Evolutionary conservation across 2,797 vertebrate species (phyloP).

Genomic region (Lithobates sylvaticus): DNA sequence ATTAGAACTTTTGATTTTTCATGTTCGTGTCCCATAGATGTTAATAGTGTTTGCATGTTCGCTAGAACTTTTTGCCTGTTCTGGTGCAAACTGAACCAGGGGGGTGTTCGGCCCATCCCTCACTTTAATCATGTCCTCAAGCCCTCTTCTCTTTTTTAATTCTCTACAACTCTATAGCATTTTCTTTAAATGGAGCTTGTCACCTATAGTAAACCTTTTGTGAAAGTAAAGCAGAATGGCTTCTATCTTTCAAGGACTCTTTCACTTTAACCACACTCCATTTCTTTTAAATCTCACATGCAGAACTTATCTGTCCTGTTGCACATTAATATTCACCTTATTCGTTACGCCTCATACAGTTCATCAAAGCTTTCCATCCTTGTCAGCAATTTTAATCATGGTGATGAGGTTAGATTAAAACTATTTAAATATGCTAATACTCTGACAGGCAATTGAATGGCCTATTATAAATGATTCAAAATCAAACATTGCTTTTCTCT

Average conservation of each 20-base stretch:
- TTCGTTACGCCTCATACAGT: slow-evolving; percentile 44
- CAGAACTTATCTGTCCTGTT: slow-evolving; percentile 50
- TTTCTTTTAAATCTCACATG: slow-evolving; percentile 27
- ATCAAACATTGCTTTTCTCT: slow-evolving; percentile 54
- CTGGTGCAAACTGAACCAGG: too few relatives aligned
- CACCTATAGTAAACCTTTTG: background rate
- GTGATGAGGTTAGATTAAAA: slow-evolving; percentile 68
- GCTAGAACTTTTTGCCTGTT: too few relatives aligned
- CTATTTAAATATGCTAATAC: slow-evolving; percentile 71
- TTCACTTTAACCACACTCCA: slow-evolving; percentile 27
- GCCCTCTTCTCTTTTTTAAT: too few relatives aligned
- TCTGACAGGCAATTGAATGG: slow-evolving; percentile 63
- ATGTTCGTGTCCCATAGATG: too few relatives aligned
- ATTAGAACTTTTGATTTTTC: too few relatives aligned
- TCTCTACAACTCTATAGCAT: background rate
- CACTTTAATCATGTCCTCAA: too few relatives aligned
- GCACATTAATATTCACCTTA: slow-evolving; percentile 1
- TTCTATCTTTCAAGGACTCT: slow-evolving; percentile 11
- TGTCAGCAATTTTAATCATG: slow-evolving; percentile 70
- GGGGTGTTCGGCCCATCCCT: too few relatives aligned
- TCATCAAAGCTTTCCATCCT: slow-evolving; percentile 60
- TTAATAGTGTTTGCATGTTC: too few relatives aligned
- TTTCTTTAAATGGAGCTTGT: background rate
- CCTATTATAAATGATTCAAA: slow-evolving; percentile 65
- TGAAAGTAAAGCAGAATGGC: background rate